These are phyloP conservation scores for Pipistrellus nathusii DNA, from an alignment of 2,797 vertebrate genomes.

Conservation along the genomic window DNA sequence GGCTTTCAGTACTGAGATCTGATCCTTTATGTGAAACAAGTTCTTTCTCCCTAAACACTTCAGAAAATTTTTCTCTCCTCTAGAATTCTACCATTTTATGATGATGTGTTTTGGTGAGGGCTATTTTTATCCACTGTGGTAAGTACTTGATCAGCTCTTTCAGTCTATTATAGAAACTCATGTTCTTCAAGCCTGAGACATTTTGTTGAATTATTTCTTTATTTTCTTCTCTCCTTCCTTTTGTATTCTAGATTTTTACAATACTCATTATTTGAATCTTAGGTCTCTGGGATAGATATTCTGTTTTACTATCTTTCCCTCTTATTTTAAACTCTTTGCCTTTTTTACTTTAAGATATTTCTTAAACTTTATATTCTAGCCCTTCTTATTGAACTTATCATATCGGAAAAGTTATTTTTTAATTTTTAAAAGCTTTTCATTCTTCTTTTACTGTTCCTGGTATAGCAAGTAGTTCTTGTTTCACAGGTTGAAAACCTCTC, in stretches of 20 bases:
- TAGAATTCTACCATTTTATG: constrained; percentile 32
- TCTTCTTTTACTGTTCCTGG: not conserved
- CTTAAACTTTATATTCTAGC: not conserved
- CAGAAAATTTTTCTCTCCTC: not conserved
- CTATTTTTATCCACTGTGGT: not conserved
- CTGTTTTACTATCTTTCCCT: not conserved
- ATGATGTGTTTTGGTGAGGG: not conserved
- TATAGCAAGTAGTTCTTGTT: not conserved
- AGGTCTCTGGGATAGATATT: not conserved
- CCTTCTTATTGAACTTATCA: not conserved
- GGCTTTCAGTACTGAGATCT: not conserved
- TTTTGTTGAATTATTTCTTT: not conserved
- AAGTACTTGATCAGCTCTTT: not conserved
- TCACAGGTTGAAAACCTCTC: not conserved
- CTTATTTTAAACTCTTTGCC: not conserved
- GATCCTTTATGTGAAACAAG: constrained; percentile 6
- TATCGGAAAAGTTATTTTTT: not conserved
- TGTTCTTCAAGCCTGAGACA: not conserved
- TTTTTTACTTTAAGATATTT: constrained; percentile 5
- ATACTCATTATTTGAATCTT: constrained; percentile 10
- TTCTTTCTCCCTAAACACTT: not conserved
- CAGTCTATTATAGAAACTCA: not conserved
- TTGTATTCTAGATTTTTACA: not conserved
- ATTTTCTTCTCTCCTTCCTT: constrained; percentile 33
- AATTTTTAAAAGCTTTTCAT: not conserved